phyloP scores from a whole-genome alignment of 2,888 invertebrate genomes.

The Girardia tigrina region DNA sequence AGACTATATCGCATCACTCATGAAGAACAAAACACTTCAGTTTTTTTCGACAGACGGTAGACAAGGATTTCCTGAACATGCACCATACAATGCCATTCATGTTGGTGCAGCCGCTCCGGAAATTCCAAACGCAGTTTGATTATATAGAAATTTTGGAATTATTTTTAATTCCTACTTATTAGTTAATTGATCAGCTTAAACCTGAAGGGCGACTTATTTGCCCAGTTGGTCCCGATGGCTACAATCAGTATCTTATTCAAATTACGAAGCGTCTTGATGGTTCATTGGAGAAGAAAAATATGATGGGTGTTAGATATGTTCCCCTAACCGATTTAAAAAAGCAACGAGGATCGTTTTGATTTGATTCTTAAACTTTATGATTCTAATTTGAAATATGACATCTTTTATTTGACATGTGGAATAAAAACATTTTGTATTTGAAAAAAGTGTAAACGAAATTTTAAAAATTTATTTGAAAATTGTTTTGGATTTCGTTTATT shows the following conservation, averaged over 20 bases:
- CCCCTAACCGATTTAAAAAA: constrained; percentile 73
- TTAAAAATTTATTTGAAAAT: too few relatives aligned
- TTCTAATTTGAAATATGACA: too few relatives aligned
- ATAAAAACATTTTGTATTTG: too few relatives aligned
- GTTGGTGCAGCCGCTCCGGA: constrained; percentile 51
- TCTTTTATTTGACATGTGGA: too few relatives aligned
- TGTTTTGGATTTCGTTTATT: too few relatives aligned
- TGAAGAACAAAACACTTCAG: constrained; percentile 41
- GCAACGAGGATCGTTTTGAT: too few relatives aligned
- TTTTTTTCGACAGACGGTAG: constrained; percentile 50
- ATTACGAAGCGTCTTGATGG: constrained; percentile 77
- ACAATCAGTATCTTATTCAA: constrained; percentile 69
- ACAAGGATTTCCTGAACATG: constrained; percentile 43
- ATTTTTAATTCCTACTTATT: constrained; percentile 38
- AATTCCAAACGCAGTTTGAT: constrained; percentile 49
- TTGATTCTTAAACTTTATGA: too few relatives aligned
- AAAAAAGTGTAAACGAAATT: too few relatives aligned
- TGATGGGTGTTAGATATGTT: constrained; percentile 92
- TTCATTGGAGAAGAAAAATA: constrained; percentile 59
- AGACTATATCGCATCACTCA: background rate
- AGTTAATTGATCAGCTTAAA: constrained; percentile 73
- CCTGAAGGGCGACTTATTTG: constrained; percentile 76
- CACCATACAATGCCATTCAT: constrained; percentile 51
- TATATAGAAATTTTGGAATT: background rate
- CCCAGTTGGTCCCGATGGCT: constrained; percentile 61